These are phyloP conservation scores for Theristicus caerulescens DNA, from an alignment of 2,113 vertebrate species.

Conservation along the genomic window DNA sequence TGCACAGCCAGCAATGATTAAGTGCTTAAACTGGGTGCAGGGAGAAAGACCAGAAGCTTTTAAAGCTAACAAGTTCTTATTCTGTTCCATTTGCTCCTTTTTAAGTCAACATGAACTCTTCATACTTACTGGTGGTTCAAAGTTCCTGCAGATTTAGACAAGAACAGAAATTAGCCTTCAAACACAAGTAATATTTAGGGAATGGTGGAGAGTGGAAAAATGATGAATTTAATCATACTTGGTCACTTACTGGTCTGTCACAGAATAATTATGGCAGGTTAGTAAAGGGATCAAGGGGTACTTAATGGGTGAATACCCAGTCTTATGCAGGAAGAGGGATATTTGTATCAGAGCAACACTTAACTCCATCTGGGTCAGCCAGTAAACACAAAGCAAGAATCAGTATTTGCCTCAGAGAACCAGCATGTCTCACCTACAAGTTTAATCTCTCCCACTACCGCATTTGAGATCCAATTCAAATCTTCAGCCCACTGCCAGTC, in stretches of 20 bases:
- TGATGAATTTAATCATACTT: neutral
- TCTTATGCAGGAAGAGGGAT: neutral
- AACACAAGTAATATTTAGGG: neutral
- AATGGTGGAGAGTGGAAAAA: neutral
- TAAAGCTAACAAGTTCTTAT: neutral
- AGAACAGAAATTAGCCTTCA: neutral
- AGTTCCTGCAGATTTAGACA: neutral
- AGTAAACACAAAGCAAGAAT: neutral
- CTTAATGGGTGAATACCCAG: neutral
- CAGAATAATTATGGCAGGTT: neutral
- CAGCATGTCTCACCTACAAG: neutral
- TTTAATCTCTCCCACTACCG: neutral
- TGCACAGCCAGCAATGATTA: neutral
- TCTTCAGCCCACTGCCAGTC: neutral
- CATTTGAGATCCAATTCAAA: neutral
- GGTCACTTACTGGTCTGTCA: neutral
- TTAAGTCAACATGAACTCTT: neutral
- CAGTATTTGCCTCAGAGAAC: neutral
- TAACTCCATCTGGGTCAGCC: neutral
- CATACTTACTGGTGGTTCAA: neutral
- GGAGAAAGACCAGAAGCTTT: conserved; percentile 2
- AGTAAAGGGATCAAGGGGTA: neutral
- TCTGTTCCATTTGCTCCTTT: neutral
- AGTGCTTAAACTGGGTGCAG: neutral
- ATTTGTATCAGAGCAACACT: neutral